Evolutionary conservation across 2,888 invertebrate genomes (phyloP), one percentile per base, ranked within the genome.

Genomic region (Actias luna): DNA sequence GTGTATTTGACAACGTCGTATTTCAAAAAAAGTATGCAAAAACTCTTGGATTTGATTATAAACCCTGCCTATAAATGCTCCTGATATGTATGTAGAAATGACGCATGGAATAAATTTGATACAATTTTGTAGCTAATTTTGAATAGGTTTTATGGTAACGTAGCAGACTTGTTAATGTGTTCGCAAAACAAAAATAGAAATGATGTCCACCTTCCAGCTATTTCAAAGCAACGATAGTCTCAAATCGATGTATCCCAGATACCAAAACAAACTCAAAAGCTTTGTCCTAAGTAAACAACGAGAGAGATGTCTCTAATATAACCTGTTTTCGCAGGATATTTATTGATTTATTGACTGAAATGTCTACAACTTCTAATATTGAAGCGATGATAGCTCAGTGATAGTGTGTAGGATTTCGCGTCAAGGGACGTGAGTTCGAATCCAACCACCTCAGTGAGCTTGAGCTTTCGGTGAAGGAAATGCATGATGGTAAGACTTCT

Each of bases 161-260:
- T 29, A 55, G 7, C 16, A 5, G 55, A 27, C 55, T 29, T 63
- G 55, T 65, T 65, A 61, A 61, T 65, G 63, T 65, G n/a, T 64
- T 50, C 60, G 55, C 61, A 39, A 59, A 22, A 64, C 58, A 55
- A 50, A 65, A 67, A 71, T 60, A 64, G 68, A 18, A 61, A 58
- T 58, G 29, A 42, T 46, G 57, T 33, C 58, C 42, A 33, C 35
- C 42, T 50, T 50, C 57, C 60, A 46, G 22, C 60, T 65, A 55
- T 55, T 55, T 29, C 29, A 55, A 5, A 27, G 29, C 55, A 29
- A 2, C 29, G n/a, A n/a, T 27, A 8, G 8, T 55, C 29, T 16
- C 29, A 12, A 3, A 50, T 29, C 14, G 29, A 55, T 52, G 16
- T 29, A 55, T n/a, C 16, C 55, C 55, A 55, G 55, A 55, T 2